Evolutionary conservation across 1,140 invertebrate genomes (phyloP), one percentile per base, ranked within the genome.

Genomic region (Trypoxylus dichotomus): DNA sequence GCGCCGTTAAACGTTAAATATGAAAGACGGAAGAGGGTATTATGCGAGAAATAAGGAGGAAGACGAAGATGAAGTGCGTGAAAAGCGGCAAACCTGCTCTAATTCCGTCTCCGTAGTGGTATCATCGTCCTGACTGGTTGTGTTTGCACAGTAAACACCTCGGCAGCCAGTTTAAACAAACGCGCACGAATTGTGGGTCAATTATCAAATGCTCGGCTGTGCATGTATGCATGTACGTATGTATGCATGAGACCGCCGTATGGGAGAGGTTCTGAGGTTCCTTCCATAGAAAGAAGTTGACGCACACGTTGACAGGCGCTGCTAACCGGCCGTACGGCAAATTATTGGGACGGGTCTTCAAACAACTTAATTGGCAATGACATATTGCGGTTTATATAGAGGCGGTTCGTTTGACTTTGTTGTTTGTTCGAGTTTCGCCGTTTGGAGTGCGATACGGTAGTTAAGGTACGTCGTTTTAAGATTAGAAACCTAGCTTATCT

Each of bases 81-180:
- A 47, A 47, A 1, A 13, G 43, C 43, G 43, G 43, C 43, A n/a
- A 47, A 47, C 21, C n/a, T 27, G 60, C 60, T 63, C 60, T 24
- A 63, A 63, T 63, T 63, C 25, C 60, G 10, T 37, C 32, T 37
- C 32, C 32, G 32, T 37, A 63, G 78, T 79, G 77, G 81, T 82
- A 82, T 82, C 81, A 82, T 82, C 80, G 60, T 21, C 60, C 60
- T 81, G 79, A 79, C 79, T 76, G 77, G 77, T 76, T 78, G 68
- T 82, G 81, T 82, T 82, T 82, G 81, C 77, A 82, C 76, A 77
- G 81, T 81, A 82, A 82, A 82, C 80, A 82, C 77, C 77, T 79
- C 68, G 58, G 76, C 79, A 80, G 81, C 81, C 81, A 82, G 81
- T 81, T 82, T 81, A 81, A 82, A 82, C 81, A 82, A 58, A 78